phyloP scores from a whole-genome alignment of 2,888 invertebrate species.

The Ptychoptera albimana region DNA sequence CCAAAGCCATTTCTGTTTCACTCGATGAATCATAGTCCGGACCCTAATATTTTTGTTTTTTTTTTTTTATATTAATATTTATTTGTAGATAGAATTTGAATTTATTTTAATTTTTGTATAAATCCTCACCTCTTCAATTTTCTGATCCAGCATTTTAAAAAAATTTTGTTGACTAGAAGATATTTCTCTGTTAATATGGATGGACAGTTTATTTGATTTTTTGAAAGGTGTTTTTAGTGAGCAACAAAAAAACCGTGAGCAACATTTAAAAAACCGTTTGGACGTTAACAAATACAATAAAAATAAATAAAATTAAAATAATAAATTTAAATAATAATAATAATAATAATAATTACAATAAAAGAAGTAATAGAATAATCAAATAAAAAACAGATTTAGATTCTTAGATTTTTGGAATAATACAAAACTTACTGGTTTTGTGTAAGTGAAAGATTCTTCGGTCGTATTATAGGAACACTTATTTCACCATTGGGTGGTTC shows the following conservation, averaged over 20 bases:
- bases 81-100: neutral
- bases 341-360: too few species aligned
- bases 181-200: constrained; percentile 52
- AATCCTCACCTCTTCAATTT: constrained; percentile 66
- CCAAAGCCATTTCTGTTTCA: constrained; percentile 54
- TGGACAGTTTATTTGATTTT: constrained; percentile 4
- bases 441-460: constrained; percentile 35
- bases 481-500: constrained; percentile 28
- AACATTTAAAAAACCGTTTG: too few species aligned
- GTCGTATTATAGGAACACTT: constrained; percentile 28
- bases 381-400: neutral
- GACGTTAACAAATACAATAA: too few species aligned
- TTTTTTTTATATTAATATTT: constrained; percentile 1
- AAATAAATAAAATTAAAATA: too few species aligned
- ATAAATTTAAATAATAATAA: too few species aligned
- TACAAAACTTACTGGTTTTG: constrained; percentile 35
- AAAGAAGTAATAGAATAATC: too few species aligned
- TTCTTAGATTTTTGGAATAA: neutral
- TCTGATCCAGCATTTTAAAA: constrained; percentile 84
- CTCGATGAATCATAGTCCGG: constrained; percentile 66
- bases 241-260: neutral
- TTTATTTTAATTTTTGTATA: neutral
- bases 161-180: constrained; percentile 83
- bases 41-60: constrained; percentile 37
- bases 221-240: neutral